Evolutionary conservation across 2,113 vertebrate genomes (phyloP).

Genomic region (Dipodomys stephensi): DNA sequence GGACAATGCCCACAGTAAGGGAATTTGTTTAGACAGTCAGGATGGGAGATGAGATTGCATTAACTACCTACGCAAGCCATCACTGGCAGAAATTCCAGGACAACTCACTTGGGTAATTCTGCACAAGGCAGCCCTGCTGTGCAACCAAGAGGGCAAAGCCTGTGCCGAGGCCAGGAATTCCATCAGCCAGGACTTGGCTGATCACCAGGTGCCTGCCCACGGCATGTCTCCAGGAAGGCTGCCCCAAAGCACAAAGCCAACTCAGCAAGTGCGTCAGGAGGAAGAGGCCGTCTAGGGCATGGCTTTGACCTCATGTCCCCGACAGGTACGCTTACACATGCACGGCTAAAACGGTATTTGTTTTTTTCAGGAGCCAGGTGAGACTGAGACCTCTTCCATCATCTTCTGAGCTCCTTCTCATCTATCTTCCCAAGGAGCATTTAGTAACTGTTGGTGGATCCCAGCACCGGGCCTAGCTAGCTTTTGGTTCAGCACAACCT

Average conservation of each 20-base stretch:
- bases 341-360: fast-evolving
- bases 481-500: background rate
- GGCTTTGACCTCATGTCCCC: background rate
- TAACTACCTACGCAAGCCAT: fast-evolving
- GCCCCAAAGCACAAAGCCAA: background rate
- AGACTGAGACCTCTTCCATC: background rate
- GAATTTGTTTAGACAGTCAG: background rate
- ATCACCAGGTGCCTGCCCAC: too few species aligned
- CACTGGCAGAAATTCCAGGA: background rate
- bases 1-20: fast-evolving
- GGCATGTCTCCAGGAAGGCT: background rate
- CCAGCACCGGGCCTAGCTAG: background rate
- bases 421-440: background rate
- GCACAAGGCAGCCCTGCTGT: background rate
- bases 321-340: too few species aligned
- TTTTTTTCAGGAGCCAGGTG: fast-evolving
- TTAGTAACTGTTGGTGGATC: background rate
- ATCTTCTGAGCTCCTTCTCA: fast-evolving
- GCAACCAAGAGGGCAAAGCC: too few species aligned
- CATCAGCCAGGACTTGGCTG: fast-evolving
- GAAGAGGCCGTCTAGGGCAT: background rate
- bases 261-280: fast-evolving
- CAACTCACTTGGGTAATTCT: background rate
- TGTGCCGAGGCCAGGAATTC: fast-evolving
- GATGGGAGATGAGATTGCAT: fast-evolving